These are phyloP conservation scores for Orbicella faveolata DNA, from an alignment of 64 coral and sea anemone genomes.

Conservation along the genomic window DNA sequence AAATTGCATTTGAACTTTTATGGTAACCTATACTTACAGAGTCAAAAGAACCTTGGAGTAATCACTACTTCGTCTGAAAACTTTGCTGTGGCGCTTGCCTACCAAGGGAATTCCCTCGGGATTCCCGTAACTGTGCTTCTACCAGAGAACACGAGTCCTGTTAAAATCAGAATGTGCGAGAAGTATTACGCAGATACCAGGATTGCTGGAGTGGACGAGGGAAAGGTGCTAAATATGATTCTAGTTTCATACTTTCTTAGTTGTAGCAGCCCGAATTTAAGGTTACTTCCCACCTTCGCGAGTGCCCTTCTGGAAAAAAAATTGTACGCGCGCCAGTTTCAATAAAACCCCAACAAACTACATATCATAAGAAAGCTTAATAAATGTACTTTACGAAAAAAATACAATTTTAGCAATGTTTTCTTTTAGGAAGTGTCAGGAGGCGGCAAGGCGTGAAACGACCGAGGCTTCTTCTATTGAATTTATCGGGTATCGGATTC, in stretches of 20 bases:
- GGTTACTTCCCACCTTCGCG: too few relatives aligned
- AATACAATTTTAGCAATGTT: too few relatives aligned
- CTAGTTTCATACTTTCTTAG: not conserved
- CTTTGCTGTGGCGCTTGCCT: constrained; percentile 57
- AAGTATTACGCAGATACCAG: constrained; percentile 16
- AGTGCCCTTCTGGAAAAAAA: too few relatives aligned
- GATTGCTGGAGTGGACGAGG: not conserved
- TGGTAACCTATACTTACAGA: constrained; percentile 12
- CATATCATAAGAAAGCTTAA: too few relatives aligned
- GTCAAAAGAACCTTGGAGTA: constrained; percentile 40
- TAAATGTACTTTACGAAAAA: too few relatives aligned
- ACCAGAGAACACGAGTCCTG: constrained; percentile 63
- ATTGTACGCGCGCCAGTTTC: too few relatives aligned
- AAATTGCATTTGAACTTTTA: not conserved
- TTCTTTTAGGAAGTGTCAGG: too few relatives aligned
- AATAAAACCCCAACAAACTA: too few relatives aligned
- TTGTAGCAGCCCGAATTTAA: too few relatives aligned
- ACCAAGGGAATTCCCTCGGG: constrained; percentile 31
- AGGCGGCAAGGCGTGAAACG: too few relatives aligned
- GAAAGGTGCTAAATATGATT: not conserved
- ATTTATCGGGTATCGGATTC: too few relatives aligned
- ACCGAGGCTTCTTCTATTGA: too few relatives aligned
- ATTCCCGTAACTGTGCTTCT: constrained; percentile 70
- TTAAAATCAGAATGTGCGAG: constrained; percentile 51
- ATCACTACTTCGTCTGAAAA: constrained; percentile 60